These are phyloP conservation scores for Ceratothoa steindachneri DNA, from an alignment of 2,888 invertebrate genomes.

Conservation along the genomic window DNA sequence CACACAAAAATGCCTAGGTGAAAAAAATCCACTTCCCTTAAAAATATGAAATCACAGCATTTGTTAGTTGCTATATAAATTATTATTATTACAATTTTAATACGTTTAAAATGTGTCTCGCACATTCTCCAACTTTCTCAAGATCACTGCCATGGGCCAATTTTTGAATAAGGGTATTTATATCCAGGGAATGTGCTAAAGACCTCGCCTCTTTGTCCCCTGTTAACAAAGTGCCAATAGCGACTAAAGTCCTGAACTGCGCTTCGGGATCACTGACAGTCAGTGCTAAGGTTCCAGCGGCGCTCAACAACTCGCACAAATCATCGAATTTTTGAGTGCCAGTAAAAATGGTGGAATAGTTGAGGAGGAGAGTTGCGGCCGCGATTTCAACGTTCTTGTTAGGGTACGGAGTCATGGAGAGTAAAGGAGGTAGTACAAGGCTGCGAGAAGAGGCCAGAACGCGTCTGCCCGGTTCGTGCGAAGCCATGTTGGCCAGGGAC, in stretches of 20 bases:
- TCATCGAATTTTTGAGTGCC: constrained; percentile 33
- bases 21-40: too few species aligned
- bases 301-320: constrained; percentile 58
- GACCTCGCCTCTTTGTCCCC: constrained; percentile 50
- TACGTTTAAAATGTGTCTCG: constrained; percentile 44
- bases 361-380: constrained; percentile 67
- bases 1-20: too few species aligned
- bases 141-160: constrained; percentile 49
- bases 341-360: constrained; percentile 61
- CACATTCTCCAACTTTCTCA: constrained; percentile 52
- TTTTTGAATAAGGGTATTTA: constrained; percentile 30
- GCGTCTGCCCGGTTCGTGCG: constrained; percentile 61
- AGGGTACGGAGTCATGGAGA: constrained; percentile 36
- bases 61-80: too few species aligned
- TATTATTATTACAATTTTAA: too few species aligned
- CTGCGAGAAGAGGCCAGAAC: constrained; percentile 59
- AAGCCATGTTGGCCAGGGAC: constrained; percentile 52
- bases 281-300: constrained; percentile 58
- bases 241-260: constrained; percentile 69
- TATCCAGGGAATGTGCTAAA: constrained; percentile 45
- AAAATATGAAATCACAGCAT: too few species aligned
- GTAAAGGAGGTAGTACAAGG: constrained; percentile 57
- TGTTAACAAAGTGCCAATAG: constrained; percentile 66
- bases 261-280: constrained; percentile 66
- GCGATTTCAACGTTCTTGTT: constrained; percentile 64